These are phyloP conservation scores for Drosophila limbata DNA, from an alignment of 2,888 invertebrate genomes.

Conservation along the genomic window DNA sequence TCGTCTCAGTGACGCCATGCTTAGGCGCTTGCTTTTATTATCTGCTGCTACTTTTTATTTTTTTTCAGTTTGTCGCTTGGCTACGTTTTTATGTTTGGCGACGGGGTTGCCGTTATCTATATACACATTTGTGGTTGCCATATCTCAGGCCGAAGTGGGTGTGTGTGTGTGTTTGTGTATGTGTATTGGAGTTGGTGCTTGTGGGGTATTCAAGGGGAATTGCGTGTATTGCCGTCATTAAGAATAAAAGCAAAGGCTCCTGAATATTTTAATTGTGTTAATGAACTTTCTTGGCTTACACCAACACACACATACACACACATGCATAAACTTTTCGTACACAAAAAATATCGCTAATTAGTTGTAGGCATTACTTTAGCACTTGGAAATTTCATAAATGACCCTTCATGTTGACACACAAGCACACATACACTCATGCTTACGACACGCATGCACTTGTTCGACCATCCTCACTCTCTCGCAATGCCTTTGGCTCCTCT, in stretches of 20 bases:
- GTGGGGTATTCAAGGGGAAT: constrained; percentile 9
- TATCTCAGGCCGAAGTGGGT: constrained; percentile 37
- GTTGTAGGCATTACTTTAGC: constrained; percentile 44
- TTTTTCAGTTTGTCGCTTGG: constrained; percentile 63
- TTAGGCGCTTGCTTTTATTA: constrained; percentile 71
- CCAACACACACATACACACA: constrained; percentile 3
- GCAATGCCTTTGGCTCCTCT: constrained; percentile 11
- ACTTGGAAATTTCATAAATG: constrained; percentile 58
- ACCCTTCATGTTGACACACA: constrained; percentile 35
- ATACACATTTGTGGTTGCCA: constrained; percentile 62
- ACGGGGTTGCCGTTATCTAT: constrained; percentile 71
- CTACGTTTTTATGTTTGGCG: constrained; percentile 67
- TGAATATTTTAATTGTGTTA: constrained; percentile 64
- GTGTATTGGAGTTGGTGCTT: constrained; percentile 11
- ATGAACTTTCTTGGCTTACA: constrained; percentile 58
- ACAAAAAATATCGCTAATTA: constrained; percentile 45
- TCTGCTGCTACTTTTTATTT: constrained; percentile 60
- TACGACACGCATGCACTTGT: constrained; percentile 63
- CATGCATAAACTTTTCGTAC: constrained; percentile 15
- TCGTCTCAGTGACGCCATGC: constrained; percentile 72
- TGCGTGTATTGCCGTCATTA: constrained; percentile 55
- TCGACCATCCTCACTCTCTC: constrained; percentile 53
- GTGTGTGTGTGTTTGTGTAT: constrained; percentile 27
- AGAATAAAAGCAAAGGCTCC: constrained; percentile 56
- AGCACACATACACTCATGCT: background rate